Base-by-base conservation (phyloP, 2,113 vertebrate genomes). In the Eudorcas thomsonii region DNA sequence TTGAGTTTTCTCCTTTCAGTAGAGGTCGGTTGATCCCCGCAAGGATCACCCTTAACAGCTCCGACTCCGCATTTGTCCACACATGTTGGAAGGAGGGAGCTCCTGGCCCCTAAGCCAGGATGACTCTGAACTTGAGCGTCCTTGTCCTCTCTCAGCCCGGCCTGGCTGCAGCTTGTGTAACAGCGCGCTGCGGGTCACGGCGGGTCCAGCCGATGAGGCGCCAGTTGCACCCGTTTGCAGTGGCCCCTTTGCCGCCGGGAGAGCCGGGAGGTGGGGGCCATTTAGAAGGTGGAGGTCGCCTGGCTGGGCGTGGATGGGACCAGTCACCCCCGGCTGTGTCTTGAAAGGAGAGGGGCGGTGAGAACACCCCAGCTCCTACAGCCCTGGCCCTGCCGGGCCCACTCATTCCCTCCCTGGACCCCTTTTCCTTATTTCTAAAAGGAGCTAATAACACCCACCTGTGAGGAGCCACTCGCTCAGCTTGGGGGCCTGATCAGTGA, bases 401-500 rank as follows among this genome's bases (percentile, higher is more conserved):
- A 2, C 26, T 11, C n/a, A 6, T 36, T 26, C 39, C 50, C 10
- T 54, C 62, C 14, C 4, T 74, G 43, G 81, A 28, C 55, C 64
- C 45, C 3, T 5, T 59, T 67, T 74, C 60, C 50, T 50, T 74
- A 50, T 23, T 60, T 88, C 85, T 39, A 8, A 39, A 25, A 78
- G 74, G 62, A 36, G 59, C 25, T 30, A 28, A 12, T 60, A 15
- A 11, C 3, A 15, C 3, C 55, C 23, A 0, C 39, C 50, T 1
- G 9, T 4, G 55, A 36, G 21, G 26, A 9, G 26, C 45, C 0
- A 0, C 2, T 2, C 15, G 14, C 77, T 55, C 30, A 26, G 87
- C 7, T 1, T 55, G 64, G 60, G 33, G 19, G 43, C 43, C 50
- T 21, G 59, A 26, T 15, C 7, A 1, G 25, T 33, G 19, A 52